These are phyloP conservation scores for Zaprionus africanus DNA, from an alignment of 1,140 invertebrate species.

Conservation along the genomic window DNA sequence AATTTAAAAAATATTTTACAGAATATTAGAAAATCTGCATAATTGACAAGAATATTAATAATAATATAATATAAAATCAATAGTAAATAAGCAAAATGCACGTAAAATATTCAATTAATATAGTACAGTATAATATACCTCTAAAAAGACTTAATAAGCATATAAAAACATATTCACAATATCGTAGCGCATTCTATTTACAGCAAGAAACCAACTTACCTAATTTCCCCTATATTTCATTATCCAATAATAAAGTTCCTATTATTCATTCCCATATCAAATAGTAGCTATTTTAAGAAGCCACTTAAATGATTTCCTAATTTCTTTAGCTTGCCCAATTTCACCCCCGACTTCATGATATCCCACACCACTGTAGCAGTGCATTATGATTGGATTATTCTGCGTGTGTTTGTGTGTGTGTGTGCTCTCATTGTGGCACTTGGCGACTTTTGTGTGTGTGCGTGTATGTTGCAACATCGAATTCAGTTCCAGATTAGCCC, in stretches of 20 bases:
- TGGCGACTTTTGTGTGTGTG: conserved; percentile 37
- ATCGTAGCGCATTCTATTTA: not conserved
- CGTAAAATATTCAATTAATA: too few species aligned
- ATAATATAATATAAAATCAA: not conserved
- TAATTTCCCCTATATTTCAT: not conserved
- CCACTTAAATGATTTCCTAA: not conserved
- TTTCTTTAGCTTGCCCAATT: conserved; percentile 7
- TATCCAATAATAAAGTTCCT: not conserved
- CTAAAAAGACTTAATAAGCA: too few species aligned
- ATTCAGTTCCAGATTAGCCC: conserved; percentile 40
- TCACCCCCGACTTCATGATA: not conserved
- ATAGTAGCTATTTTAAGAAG: not conserved
- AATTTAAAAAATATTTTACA: too few species aligned
- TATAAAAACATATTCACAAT: too few species aligned
- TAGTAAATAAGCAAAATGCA: too few species aligned
- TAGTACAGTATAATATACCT: too few species aligned
- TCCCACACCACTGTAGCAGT: conserved; percentile 16
- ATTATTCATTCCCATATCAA: not conserved
- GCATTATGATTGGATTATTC: conserved; percentile 42
- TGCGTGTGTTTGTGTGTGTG: conserved; percentile 14
- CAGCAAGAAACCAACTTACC: not conserved
- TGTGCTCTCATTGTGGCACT: conserved; percentile 29
- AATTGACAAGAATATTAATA: not conserved
- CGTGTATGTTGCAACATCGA: conserved; percentile 35
- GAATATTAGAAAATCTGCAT: not conserved